phyloP scores from a whole-genome alignment of 1,140 invertebrate genomes.

The Brachystomella parvula region DNA sequence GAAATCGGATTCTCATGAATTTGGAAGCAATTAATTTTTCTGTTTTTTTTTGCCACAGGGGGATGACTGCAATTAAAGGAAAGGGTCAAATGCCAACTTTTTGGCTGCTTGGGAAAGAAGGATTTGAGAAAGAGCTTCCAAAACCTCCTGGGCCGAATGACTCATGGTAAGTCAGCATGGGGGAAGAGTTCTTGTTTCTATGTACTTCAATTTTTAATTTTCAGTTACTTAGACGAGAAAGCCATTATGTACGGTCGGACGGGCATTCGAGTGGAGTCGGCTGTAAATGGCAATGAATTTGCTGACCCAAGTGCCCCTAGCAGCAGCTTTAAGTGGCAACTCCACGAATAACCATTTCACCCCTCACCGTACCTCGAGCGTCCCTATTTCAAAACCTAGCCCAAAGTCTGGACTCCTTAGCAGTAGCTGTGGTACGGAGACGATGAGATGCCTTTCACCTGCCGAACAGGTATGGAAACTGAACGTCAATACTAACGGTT shows the following conservation, averaged over 20 bases:
- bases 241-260: slow-evolving; percentile 31
- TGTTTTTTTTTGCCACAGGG: slow-evolving; percentile 46
- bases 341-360: neutral
- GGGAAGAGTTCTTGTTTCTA: neutral
- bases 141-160: slow-evolving; percentile 60
- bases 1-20: neutral
- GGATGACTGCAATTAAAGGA: slow-evolving; percentile 75
- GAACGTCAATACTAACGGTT: neutral
- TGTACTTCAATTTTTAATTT: slow-evolving; percentile 1
- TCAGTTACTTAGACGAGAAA: slow-evolving; percentile 30
- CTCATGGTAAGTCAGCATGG: slow-evolving; percentile 7
- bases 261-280: slow-evolving; percentile 20
- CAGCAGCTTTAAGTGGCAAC: neutral
- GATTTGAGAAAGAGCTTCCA: slow-evolving; percentile 75
- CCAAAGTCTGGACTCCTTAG: slow-evolving; percentile 18
- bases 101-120: slow-evolving; percentile 79
- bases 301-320: neutral
- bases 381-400: neutral
- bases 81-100: slow-evolving; percentile 84
- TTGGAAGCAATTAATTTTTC: neutral
- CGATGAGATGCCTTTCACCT: slow-evolving; percentile 20
- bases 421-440: slow-evolving; percentile 6
- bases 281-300: neutral
- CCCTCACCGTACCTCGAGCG: neutral
- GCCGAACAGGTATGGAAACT: slow-evolving; percentile 22